Conservation (phyloP, 2,113 vertebrate genomes). For the Empidonax alnorum region DNA sequence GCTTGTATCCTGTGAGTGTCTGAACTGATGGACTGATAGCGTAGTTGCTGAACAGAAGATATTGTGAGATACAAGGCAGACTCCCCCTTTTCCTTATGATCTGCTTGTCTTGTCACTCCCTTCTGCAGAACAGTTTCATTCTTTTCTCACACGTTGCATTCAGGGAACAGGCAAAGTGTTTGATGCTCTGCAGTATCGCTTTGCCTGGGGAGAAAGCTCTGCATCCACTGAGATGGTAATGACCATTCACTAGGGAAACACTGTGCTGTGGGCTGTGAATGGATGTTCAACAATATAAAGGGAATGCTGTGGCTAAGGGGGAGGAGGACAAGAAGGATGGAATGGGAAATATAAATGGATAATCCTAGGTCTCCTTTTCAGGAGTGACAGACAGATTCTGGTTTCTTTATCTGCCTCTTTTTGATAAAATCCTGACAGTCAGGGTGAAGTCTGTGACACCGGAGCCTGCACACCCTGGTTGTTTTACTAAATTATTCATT, state of each 20-base stretch:
- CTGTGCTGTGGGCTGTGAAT: background rate
- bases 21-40: background rate
- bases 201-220: background rate
- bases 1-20: background rate
- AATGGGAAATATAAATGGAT: background rate
- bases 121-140: background rate
- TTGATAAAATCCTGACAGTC: slow-evolving; percentile 4
- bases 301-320: background rate
- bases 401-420: background rate
- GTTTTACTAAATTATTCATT: slow-evolving; percentile 72
- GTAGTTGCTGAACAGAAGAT: background rate
- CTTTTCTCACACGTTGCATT: background rate
- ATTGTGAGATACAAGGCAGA: background rate
- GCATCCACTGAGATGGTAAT: background rate
- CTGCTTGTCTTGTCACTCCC: background rate
- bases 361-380: background rate
- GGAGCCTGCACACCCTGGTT: slow-evolving; percentile 40
- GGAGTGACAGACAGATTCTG: background rate
- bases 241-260: background rate
- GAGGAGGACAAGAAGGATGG: background rate
- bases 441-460: slow-evolving; percentile 34
- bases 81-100: background rate
- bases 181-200: rapidly evolving
- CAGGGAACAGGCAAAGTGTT: background rate
- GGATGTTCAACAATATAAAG: background rate